Conservation (phyloP, 1,140 invertebrate genomes). For the Mylabris phalerata region DNA sequence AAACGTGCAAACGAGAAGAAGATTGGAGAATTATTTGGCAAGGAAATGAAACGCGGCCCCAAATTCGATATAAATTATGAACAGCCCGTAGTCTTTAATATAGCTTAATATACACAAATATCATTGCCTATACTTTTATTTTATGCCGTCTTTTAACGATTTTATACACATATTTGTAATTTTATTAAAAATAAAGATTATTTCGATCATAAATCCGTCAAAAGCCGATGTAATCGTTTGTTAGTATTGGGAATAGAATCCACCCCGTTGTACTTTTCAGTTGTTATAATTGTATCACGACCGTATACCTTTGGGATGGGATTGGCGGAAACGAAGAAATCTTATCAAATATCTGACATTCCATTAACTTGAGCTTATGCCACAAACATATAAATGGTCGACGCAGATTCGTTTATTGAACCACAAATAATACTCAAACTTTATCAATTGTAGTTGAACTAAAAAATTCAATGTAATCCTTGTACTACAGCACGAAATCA, state of each 20-base stretch:
- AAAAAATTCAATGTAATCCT: too few relatives aligned
- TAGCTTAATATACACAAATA: not conserved
- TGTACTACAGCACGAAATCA: slow-evolving; percentile 20
- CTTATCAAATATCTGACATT: slow-evolving; percentile 20
- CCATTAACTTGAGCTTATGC: slow-evolving; percentile 17
- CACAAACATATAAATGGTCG: slow-evolving; percentile 8
- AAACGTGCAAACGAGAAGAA: slow-evolving; percentile 12
- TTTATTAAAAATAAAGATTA: too few relatives aligned
- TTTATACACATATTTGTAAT: too few relatives aligned
- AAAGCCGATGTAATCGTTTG: too few relatives aligned
- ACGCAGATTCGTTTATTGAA: slow-evolving; percentile 2
- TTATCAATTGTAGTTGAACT: too few relatives aligned
- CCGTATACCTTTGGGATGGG: slow-evolving; percentile 10
- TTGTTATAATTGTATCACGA: slow-evolving; percentile 24
- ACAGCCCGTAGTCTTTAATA: slow-evolving; percentile 7
- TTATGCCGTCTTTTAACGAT: too few relatives aligned
- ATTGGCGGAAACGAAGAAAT: slow-evolving; percentile 13
- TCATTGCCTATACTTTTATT: not conserved
- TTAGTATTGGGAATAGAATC: not conserved
- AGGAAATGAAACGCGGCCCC: slow-evolving; percentile 1
- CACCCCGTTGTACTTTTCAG: slow-evolving; percentile 11
- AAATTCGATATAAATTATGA: slow-evolving; percentile 5
- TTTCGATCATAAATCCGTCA: too few relatives aligned
- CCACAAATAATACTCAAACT: too few relatives aligned
- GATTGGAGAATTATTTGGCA: slow-evolving; percentile 10